Percentiles rank a stretch among this genome's conserved stretches.
These are phyloP conservation scores for Nothobranchius kuhntae DNA, from an alignment of 2,113 vertebrate genomes.

Conservation along the genomic window DNA sequence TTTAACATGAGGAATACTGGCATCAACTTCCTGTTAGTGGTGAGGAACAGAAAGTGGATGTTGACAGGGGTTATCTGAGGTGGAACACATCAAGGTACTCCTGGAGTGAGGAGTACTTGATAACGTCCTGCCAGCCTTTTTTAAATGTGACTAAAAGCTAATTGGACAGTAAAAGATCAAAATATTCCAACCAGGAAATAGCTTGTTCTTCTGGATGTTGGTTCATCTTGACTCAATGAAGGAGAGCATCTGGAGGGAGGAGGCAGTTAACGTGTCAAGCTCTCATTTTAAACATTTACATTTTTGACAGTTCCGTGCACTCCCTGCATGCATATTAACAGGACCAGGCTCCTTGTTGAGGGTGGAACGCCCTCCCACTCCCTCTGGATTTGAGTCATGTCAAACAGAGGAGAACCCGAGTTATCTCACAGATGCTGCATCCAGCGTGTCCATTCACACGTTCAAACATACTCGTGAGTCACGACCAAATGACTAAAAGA, in stretches of 20 bases:
- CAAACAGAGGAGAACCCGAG: conserved; percentile 60
- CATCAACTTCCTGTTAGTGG: conserved; percentile 36
- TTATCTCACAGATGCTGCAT: conserved; percentile 31
- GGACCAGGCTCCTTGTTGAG: neutral
- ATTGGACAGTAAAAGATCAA: neutral
- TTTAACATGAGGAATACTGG: conserved; percentile 27
- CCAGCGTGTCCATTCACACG: conserved; percentile 23
- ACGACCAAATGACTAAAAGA: conserved; percentile 22
- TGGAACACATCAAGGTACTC: conserved; percentile 20
- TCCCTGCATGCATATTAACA: conserved; percentile 22
- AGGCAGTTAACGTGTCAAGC: neutral
- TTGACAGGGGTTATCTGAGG: conserved; percentile 61
- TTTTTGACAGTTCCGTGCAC: conserved; percentile 5
- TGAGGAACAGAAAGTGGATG: conserved; percentile 45
- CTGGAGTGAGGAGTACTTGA: neutral
- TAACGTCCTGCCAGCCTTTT: neutral
- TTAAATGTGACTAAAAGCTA: too few relatives aligned
- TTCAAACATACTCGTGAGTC: conserved; percentile 49
- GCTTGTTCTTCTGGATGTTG: neutral
- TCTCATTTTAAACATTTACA: conserved; percentile 35
- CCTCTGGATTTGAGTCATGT: conserved; percentile 59
- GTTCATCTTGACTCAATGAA: too few relatives aligned
- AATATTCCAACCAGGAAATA: neutral
- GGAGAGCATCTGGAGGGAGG: neutral
- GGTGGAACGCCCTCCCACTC: conserved; percentile 28